phyloP scores from a whole-genome alignment of 2,113 vertebrate genomes.

The Bujurquina vittata region DNA sequence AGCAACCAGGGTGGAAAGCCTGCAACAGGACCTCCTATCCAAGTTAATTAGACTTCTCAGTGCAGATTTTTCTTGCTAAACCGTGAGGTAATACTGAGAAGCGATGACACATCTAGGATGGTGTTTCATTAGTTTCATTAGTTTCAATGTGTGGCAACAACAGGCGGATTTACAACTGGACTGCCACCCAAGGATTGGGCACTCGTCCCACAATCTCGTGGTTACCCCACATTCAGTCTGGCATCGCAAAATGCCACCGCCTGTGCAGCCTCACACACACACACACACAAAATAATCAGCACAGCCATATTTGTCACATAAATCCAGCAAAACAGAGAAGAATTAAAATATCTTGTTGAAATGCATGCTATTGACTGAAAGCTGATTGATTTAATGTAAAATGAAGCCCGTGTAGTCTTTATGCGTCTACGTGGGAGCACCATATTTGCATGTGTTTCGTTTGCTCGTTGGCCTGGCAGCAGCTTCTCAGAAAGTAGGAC shows the following conservation, averaged over 20 bases:
- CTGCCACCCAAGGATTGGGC: constrained; percentile 59
- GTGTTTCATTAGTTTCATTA: constrained; percentile 65
- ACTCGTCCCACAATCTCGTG: constrained; percentile 60
- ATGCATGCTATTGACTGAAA: constrained; percentile 10
- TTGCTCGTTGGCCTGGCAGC: constrained; percentile 66
- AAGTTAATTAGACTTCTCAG: constrained; percentile 63
- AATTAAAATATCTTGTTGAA: constrained; percentile 22
- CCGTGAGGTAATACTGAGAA: constrained; percentile 47
- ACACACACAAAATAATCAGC: constrained; percentile 17
- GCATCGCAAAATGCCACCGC: constrained; percentile 44
- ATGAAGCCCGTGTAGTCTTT: constrained; percentile 17
- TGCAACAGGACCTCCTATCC: constrained; percentile 43
- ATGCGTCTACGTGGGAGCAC: constrained; percentile 36
- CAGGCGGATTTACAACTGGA: constrained; percentile 63
- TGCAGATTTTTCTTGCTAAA: constrained; percentile 60
- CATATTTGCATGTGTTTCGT: constrained; percentile 44
- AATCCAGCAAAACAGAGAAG: constrained; percentile 15
- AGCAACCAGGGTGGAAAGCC: constrained; percentile 35
- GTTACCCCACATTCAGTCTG: constrained; percentile 62
- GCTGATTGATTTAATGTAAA: constrained; percentile 21
- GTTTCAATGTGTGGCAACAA: constrained; percentile 57
- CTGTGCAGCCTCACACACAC: constrained; percentile 1
- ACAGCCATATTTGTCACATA: constrained; percentile 22
- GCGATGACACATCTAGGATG: constrained; percentile 26
- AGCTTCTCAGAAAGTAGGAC: constrained; percentile 69